Percentiles rank a stretch among this genome's conserved stretches.
Evolutionary conservation across 1,140 invertebrate species (phyloP).

Genomic region (Euglossa dilemma): DNA sequence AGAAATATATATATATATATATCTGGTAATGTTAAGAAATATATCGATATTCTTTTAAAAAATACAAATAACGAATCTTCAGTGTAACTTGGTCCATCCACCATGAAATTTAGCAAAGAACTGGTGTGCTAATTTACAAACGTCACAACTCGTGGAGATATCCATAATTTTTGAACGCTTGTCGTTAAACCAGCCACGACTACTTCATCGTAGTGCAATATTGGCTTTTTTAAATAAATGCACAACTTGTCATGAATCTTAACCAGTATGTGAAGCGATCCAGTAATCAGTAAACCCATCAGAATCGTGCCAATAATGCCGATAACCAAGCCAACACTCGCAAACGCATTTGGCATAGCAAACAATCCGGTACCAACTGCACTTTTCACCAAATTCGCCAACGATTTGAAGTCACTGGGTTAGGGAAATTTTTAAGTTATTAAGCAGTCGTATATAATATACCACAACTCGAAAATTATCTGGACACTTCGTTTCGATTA

Average conservation of each 20-base stretch:
- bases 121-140: constrained; percentile 50
- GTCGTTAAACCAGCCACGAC: constrained; percentile 56
- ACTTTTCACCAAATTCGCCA: constrained; percentile 83
- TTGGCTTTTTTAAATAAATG: constrained; percentile 49
- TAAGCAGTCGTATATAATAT: neutral
- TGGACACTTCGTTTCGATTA: no score
- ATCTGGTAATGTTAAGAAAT: no score
- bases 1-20: no score
- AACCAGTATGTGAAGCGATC: constrained; percentile 66
- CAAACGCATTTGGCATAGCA: constrained; percentile 85
- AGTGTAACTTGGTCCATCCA: no score
- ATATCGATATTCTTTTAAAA: no score
- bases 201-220: constrained; percentile 65
- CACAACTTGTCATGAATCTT: constrained; percentile 67
- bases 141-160: constrained; percentile 47
- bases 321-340: constrained; percentile 83
- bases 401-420: constrained; percentile 79
- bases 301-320: constrained; percentile 79
- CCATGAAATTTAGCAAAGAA: no score
- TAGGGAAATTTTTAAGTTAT: no score
- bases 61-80: no score
- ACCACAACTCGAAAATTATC: no score
- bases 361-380: constrained; percentile 86
- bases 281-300: constrained; percentile 79
- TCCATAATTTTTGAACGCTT: constrained; percentile 46